phyloP scores from a whole-genome alignment of 2,888 invertebrate species.

The Labia minor region DNA sequence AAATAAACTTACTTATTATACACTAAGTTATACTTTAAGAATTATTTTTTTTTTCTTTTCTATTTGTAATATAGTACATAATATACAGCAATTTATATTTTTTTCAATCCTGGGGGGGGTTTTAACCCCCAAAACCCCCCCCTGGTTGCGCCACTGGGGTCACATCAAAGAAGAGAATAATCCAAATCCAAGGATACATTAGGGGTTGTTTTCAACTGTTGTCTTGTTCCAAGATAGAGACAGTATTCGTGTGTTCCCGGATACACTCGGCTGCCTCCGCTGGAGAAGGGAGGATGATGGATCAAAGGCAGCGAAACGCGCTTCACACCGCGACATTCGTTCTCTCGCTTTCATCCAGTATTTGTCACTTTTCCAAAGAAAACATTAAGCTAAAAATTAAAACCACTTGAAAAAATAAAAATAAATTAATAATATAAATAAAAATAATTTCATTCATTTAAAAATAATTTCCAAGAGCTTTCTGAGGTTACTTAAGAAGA shows the following conservation, averaged over 20 bases:
- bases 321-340: constrained; percentile 2
- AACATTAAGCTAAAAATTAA: too few species aligned
- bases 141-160: too few species aligned
- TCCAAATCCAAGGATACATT: too few species aligned
- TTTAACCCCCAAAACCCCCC: too few species aligned
- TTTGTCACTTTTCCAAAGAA: neutral
- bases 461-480: neutral
- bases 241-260: neutral
- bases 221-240: neutral
- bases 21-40: too few species aligned
- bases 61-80: too few species aligned
- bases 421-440: neutral
- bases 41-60: too few species aligned
- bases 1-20: too few species aligned
- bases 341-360: neutral
- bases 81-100: too few species aligned
- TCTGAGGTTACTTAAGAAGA: neutral
- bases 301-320: neutral
- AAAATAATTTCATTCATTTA: neutral
- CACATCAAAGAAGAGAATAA: too few species aligned
- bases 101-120: too few species aligned
- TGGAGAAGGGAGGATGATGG: neutral
- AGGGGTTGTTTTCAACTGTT: too few species aligned
- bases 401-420: neutral
- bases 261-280: neutral